These are phyloP conservation scores for Drosophila longiperda DNA, from an alignment of 2,888 invertebrate species.

Conservation along the genomic window DNA sequence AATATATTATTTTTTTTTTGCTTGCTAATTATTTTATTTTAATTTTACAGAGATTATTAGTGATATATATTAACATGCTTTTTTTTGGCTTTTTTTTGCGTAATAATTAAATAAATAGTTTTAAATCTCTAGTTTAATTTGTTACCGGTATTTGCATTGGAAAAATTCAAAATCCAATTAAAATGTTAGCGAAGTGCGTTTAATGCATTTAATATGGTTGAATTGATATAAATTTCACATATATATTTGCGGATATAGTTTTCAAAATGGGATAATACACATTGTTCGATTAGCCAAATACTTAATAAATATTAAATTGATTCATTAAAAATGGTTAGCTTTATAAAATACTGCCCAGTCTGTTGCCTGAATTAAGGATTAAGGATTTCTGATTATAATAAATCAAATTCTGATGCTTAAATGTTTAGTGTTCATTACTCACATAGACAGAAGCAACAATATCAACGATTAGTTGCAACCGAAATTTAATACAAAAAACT, in stretches of 20 bases:
- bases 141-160: constrained; percentile 12
- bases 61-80: background rate
- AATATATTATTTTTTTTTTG: constrained; percentile 32
- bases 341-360: background rate
- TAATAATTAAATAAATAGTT: constrained; percentile 46
- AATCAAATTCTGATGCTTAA: background rate
- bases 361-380: background rate
- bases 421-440: background rate
- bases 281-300: background rate
- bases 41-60: constrained; percentile 22
- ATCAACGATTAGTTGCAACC: constrained; percentile 8
- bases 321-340: background rate
- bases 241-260: background rate
- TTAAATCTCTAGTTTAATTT: constrained; percentile 21
- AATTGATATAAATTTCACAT: constrained; percentile 4
- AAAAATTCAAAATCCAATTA: constrained; percentile 46
- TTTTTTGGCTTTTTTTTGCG: constrained; percentile 20
- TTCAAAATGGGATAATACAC: background rate
- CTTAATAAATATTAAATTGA: background rate
- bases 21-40: constrained; percentile 40
- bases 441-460: background rate
- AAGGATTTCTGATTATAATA: background rate
- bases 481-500: constrained; percentile 36
- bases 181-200: constrained; percentile 26
- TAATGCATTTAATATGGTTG: constrained; percentile 11